Evolutionary conservation across 2,113 vertebrate genomes (phyloP).

Genomic region (Otolemur garnettii): DNA sequence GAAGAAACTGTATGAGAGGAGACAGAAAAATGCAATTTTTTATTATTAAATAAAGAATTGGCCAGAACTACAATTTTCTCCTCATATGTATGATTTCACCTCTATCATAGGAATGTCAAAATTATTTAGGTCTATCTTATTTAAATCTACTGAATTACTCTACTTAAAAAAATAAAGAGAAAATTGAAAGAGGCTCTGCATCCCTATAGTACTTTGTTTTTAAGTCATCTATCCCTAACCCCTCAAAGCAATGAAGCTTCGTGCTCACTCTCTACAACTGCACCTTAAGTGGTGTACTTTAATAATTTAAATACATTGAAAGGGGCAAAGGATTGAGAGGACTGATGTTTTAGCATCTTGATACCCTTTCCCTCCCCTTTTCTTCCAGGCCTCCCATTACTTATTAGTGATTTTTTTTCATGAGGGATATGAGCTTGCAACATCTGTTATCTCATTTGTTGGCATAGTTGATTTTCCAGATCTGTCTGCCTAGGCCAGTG

Average conservation of each 20-base stretch:
- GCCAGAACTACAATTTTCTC: not conserved
- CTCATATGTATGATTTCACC: not conserved
- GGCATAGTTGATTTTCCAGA: conserved; percentile 47
- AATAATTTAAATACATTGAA: not conserved
- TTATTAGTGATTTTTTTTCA: not conserved
- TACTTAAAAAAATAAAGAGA: not conserved
- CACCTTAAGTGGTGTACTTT: not conserved
- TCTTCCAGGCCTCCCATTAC: not conserved
- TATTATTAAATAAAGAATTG: not conserved
- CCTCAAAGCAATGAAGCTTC: not conserved
- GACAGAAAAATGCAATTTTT: not conserved
- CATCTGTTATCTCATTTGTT: not conserved
- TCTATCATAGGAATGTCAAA: not conserved
- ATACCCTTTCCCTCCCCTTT: not conserved
- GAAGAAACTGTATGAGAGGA: not conserved
- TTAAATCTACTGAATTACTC: not conserved
- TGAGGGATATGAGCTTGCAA: not conserved
- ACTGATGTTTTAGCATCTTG: not conserved
- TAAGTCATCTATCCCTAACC: not conserved
- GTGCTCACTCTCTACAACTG: not conserved
- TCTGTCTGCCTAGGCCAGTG: not conserved
- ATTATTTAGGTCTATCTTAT: not conserved
- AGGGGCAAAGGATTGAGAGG: not conserved
- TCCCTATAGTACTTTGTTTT: not conserved
- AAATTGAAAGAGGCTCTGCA: not conserved